Percentiles rank a stretch among this genome's conserved stretches.
These are phyloP conservation scores for Asteroscopus sphinx DNA, from an alignment of 2,888 invertebrate genomes.

Conservation along the genomic window DNA sequence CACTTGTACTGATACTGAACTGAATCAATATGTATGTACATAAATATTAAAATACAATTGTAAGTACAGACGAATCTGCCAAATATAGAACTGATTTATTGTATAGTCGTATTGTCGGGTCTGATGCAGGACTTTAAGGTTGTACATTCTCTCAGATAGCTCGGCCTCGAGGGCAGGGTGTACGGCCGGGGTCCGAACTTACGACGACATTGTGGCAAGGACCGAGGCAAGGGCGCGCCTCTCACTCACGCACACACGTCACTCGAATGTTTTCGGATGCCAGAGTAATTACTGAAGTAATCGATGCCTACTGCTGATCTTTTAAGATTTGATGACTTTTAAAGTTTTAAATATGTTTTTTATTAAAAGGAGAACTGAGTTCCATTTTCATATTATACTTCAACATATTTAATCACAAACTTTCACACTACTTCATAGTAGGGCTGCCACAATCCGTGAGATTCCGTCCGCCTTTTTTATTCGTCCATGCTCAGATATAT, in stretches of 20 bases:
- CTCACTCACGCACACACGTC: slow-evolving; percentile 78
- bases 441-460: slow-evolving; percentile 7
- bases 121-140: slow-evolving; percentile 66
- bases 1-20: no score
- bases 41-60: no score
- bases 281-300: slow-evolving; percentile 75
- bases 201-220: slow-evolving; percentile 80
- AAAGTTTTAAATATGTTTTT: slow-evolving; percentile 39
- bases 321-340: slow-evolving; percentile 52
- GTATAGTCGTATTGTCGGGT: slow-evolving; percentile 28
- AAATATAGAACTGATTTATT: slow-evolving; percentile 11
- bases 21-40: no score
- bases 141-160: slow-evolving; percentile 77
- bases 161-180: slow-evolving; percentile 69
- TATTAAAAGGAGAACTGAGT: slow-evolving; percentile 27
- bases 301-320: slow-evolving; percentile 66
- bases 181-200: slow-evolving; percentile 72
- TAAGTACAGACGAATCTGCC: slow-evolving; percentile 1
- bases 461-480: no score
- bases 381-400: slow-evolving; percentile 24
- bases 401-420: slow-evolving; percentile 30
- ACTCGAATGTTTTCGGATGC: slow-evolving; percentile 78
- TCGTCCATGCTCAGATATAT: no score
- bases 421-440: slow-evolving; percentile 16
- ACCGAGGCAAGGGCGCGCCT: slow-evolving; percentile 85